Evolutionary conservation across 2,113 vertebrate species (phyloP).

Genomic region (Sakesphorus luctuosus): DNA sequence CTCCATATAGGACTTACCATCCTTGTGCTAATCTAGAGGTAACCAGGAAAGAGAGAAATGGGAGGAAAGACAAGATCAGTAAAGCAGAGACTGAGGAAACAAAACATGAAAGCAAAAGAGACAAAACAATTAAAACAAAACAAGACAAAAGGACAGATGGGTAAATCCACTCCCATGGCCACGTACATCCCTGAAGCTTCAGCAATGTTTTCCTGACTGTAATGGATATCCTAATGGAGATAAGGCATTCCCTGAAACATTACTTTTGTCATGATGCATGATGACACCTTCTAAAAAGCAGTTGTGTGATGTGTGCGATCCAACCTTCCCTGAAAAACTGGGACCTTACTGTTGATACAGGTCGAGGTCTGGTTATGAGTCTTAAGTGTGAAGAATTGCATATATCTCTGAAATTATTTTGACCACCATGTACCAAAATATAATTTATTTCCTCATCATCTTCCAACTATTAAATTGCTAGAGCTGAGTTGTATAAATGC

Average conservation of each 20-base stretch:
- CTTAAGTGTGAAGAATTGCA: neutral
- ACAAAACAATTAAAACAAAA: neutral
- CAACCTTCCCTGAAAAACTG: neutral
- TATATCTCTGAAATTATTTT: slow-evolving; percentile 19
- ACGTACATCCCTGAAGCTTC: neutral
- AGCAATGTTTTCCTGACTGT: neutral
- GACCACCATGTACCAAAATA: neutral
- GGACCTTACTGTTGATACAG: neutral
- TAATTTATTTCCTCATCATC: slow-evolving; percentile 46
- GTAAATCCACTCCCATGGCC: neutral
- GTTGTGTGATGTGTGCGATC: neutral
- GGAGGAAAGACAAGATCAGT: neutral
- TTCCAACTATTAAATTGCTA: slow-evolving; percentile 22
- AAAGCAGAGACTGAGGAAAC: neutral
- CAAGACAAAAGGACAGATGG: neutral
- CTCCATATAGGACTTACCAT: neutral
- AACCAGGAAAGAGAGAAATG: neutral
- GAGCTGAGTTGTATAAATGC: neutral
- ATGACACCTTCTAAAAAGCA: neutral
- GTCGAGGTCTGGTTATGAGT: neutral
- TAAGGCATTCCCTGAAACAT: neutral
- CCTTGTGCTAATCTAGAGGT: neutral
- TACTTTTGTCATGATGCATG: neutral
- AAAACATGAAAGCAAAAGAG: neutral
- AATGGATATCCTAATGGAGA: neutral